These are phyloP conservation scores for Frieseomelitta varia DNA, from an alignment of 1,140 invertebrate species.

Conservation along the genomic window DNA sequence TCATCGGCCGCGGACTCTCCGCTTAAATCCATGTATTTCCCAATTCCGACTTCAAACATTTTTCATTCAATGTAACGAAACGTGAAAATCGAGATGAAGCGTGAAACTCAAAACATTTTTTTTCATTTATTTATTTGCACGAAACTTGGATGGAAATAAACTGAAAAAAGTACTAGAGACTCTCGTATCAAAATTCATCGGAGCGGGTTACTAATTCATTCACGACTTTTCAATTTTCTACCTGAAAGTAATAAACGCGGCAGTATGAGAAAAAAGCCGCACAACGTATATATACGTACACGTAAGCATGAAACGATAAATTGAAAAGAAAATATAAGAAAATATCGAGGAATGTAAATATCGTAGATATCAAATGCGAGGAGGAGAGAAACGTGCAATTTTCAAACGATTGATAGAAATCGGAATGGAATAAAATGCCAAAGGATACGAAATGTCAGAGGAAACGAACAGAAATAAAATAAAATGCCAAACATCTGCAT, in stretches of 20 bases:
- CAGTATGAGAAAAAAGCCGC: background rate
- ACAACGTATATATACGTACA: too few relatives aligned
- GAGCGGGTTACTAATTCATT: too few relatives aligned
- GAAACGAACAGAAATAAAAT: background rate
- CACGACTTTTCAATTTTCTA: too few relatives aligned
- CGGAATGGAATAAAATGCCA: background rate
- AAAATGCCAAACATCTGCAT: background rate
- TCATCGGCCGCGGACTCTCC: background rate
- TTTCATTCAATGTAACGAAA: background rate
- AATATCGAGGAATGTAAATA: too few relatives aligned
- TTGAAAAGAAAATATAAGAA: background rate
- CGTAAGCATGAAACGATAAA: background rate
- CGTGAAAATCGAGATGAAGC: too few relatives aligned
- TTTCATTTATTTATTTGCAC: accelerated
- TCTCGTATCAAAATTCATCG: background rate
- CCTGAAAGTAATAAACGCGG: background rate
- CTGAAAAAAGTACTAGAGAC: background rate
- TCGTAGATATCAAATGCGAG: too few relatives aligned
- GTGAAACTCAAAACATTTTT: background rate
- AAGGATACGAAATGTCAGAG: too few relatives aligned
- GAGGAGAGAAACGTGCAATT: too few relatives aligned
- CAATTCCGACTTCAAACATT: background rate
- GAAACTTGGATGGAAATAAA: background rate
- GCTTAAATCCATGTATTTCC: background rate
- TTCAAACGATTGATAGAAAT: background rate